Base-by-base conservation (phyloP, 1,140 invertebrate genomes). In the Heliconius congener region DNA sequence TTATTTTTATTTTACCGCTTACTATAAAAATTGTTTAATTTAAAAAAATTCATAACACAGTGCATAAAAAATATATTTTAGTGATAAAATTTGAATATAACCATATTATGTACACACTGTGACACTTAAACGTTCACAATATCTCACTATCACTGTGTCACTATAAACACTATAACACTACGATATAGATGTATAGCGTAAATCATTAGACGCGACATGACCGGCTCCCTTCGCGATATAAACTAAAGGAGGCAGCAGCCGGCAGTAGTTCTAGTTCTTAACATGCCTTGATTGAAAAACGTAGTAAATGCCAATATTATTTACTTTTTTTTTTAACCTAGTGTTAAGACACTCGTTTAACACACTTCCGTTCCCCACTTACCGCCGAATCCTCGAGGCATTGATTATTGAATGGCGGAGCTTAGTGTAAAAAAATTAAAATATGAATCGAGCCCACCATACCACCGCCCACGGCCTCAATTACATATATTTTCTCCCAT, bases 151-250 rank as follows among this genome's bases (percentile, higher is more conserved):
- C 60, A 66, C 60, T 66, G 1, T 66, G 27, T 27, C 19, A 66
- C 60, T 66, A 66, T 66, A n/a, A 30, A 66, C 60, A 30, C 60
- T 66, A 66, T 66, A 66, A 30, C 60, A 66, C 23, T 66, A 66
- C 11, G 60, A 66, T 66, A 66, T 66, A 66, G 60, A 66, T 66
- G 60, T 66, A 66, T 30, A 66, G 60, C 60, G 60, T 13, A 16
- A 1, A 30, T 66, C 55, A 27, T 23, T 3, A 60, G 55, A 30
- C 60, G 60, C 60, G 60, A 66, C 60, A 27, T 66, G 23, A 30
- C 13, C 60, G 60, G 1, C 60, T 66, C 60, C 60, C 27, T 30
- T 30, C 23, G 11, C 60, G 60, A 66, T 30, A 11, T 66, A 30
- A 27, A 66, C 60, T 66, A 66, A 66, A 66, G 60, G n/a, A 66